Conservation (phyloP, 1,140 invertebrate genomes). For the Anastrepha ludens region DNA sequence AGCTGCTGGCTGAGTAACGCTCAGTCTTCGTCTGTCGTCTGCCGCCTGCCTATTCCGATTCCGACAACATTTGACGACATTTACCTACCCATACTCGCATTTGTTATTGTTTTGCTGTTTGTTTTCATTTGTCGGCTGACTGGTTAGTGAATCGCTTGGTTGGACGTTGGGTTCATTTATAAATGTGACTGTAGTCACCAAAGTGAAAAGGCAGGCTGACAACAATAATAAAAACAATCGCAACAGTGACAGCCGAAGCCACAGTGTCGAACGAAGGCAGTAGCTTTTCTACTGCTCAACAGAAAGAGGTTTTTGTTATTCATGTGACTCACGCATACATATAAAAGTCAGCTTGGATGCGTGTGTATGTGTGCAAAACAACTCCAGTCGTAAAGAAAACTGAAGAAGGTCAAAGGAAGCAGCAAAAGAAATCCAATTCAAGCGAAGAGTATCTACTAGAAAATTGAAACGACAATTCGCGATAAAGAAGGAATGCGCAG, state of each 20-base stretch:
- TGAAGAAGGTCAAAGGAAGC: slow-evolving; percentile 38
- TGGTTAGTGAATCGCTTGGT: slow-evolving; percentile 29
- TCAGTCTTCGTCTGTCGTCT: not conserved
- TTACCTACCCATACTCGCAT: not conserved
- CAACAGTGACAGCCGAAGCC: not conserved
- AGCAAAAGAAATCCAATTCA: not conserved
- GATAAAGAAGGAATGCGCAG: slow-evolving; percentile 28
- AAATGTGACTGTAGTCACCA: slow-evolving; percentile 41
- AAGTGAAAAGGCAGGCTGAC: slow-evolving; percentile 24
- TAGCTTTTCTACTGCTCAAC: slow-evolving; percentile 3
- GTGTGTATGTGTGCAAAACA: not conserved
- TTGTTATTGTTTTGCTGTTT: slow-evolving; percentile 36
- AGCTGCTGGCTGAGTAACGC: slow-evolving; percentile 28
- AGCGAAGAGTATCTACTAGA: slow-evolving; percentile 15
- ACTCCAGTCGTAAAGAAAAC: slow-evolving; percentile 1
- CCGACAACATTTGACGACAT: slow-evolving; percentile 35
- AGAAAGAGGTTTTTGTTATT: slow-evolving; percentile 12
- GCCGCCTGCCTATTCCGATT: not conserved
- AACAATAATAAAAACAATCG: not conserved
- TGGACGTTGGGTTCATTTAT: not conserved
- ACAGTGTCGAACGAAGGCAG: not conserved
- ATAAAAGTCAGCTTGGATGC: not conserved
- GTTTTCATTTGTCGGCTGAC: slow-evolving; percentile 3
- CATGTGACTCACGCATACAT: not conserved
- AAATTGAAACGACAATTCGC: slow-evolving; percentile 6